Base-by-base conservation (phyloP, 1,140 invertebrate species). In the Leptoteleia sp. region DNA sequence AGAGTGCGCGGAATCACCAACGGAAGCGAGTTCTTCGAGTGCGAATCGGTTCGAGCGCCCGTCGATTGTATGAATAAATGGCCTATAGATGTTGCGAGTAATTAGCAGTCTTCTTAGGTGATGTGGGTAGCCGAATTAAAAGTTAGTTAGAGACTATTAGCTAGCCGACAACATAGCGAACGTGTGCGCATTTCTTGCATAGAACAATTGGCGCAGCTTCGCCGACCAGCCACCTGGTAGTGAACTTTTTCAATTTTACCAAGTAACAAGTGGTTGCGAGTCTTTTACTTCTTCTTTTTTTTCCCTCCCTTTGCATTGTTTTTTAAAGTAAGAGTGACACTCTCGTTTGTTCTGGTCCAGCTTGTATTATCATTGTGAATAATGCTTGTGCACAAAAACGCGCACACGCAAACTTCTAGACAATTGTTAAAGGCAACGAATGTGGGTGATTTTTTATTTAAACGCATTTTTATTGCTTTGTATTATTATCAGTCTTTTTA, bases 31-130 rank as follows among this genome's bases (percentile, higher is more conserved):
- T 22, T 22, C 2, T 22, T 22, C 19, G 19, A 5, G 5, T 3
- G 2, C 17, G 33, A 29, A 40, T 25, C 31, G 16, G 38, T 61
- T 25, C 12, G 17, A 9, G 15, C 29, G 37, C 47, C 65, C 38
- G 42, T 68, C 35, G 11, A 52, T 54, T 54, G 47, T 52, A 61
- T 31, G 35, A 54, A 52, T 62, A 59, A 50, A 76, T 55, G 65
- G 64, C 73, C 64, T 70, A 70, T 70, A 76, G 48, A 64, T 57
- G 42, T 61, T 37, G 76, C 54, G 67, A 77, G 43, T 67, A 80
- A 62, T 65, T 72, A 76, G 57, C 42, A 13, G 47, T 40, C 37
- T 72, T 43, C 55, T 33, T 67, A 76, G 62, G 40, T 61, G 29
- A 76, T 45, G 50, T 55, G 42, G 37, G 22, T 77, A 77, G 65